phyloP scores from a whole-genome alignment of 35 echinoderm and acorn worm species.

The Ophiothrix spiculata region DNA sequence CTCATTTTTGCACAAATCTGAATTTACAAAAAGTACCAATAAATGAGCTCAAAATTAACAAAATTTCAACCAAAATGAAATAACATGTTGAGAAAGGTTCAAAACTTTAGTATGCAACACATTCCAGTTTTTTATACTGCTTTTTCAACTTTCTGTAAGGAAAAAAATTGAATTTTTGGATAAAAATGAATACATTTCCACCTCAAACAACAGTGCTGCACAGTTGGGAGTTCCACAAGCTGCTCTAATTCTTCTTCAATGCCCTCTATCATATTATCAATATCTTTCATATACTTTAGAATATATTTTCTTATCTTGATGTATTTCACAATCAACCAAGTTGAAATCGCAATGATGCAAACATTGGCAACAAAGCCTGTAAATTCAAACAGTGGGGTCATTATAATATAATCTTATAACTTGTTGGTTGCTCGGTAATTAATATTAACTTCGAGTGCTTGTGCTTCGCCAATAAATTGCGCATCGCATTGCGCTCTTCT shows the following conservation, averaged over 20 bases:
- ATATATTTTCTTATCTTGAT: not conserved
- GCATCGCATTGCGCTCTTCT: not conserved
- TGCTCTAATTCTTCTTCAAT: conserved; percentile 13
- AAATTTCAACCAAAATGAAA: too few species aligned
- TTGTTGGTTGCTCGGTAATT: not conserved
- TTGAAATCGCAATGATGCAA: not conserved
- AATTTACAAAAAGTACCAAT: too few species aligned
- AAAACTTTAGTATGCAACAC: too few species aligned
- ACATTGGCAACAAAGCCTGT: not conserved
- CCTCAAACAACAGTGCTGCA: too few species aligned
- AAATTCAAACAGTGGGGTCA: not conserved
- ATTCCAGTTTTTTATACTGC: too few species aligned
- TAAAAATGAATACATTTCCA: too few species aligned
- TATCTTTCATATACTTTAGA: not conserved
- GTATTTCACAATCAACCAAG: not conserved
- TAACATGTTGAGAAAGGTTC: too few species aligned
- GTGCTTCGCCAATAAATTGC: not conserved
- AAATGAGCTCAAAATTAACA: too few species aligned
- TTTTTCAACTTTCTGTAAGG: too few species aligned
- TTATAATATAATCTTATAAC: conserved; percentile 1
- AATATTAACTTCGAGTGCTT: conserved; percentile 1
- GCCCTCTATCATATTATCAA: not conserved
- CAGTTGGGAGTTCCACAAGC: not conserved
- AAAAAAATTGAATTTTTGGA: too few species aligned
- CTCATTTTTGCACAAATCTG: too few species aligned